These are phyloP conservation scores for Aphidius gifuensis DNA, from an alignment of 1,140 invertebrate genomes.

Conservation along the genomic window DNA sequence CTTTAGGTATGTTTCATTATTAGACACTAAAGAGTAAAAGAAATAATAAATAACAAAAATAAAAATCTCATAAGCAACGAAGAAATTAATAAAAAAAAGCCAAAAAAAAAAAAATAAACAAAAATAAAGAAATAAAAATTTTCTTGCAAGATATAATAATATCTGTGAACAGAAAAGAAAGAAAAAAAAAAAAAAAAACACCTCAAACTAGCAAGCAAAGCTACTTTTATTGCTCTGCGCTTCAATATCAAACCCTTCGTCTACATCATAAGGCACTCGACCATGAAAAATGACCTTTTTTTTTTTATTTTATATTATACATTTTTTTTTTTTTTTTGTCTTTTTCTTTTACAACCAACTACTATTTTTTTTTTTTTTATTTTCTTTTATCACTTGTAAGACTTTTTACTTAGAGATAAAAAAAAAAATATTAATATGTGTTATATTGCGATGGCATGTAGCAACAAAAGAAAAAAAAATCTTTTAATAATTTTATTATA, in stretches of 20 bases:
- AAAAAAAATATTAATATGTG: too few species aligned
- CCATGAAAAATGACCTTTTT: neutral
- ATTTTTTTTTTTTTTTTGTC: too few species aligned
- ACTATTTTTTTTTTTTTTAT: too few species aligned
- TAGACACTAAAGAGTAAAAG: too few species aligned
- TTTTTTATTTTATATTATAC: neutral
- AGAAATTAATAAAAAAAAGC: neutral
- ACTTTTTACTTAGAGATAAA: too few species aligned
- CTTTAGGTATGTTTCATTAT: too few species aligned
- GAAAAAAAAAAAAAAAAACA: constrained; percentile 9
- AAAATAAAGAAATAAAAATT: neutral
- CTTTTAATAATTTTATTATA: too few species aligned
- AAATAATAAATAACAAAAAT: constrained; percentile 3
- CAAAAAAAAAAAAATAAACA: neutral
- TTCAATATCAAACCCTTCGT: constrained; percentile 7
- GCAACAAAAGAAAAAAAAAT: too few species aligned
- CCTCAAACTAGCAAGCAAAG: neutral
- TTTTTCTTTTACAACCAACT: too few species aligned
- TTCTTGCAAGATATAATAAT: neutral
- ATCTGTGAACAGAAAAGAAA: neutral
- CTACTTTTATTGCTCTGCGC: constrained; percentile 8
- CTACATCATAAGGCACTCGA: constrained; percentile 14
- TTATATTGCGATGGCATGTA: too few species aligned
- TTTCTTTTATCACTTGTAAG: too few species aligned
- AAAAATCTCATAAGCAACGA: neutral